These are phyloP conservation scores for Sardina pilchardus DNA, from an alignment of 2,113 vertebrate genomes.

Conservation along the genomic window DNA sequence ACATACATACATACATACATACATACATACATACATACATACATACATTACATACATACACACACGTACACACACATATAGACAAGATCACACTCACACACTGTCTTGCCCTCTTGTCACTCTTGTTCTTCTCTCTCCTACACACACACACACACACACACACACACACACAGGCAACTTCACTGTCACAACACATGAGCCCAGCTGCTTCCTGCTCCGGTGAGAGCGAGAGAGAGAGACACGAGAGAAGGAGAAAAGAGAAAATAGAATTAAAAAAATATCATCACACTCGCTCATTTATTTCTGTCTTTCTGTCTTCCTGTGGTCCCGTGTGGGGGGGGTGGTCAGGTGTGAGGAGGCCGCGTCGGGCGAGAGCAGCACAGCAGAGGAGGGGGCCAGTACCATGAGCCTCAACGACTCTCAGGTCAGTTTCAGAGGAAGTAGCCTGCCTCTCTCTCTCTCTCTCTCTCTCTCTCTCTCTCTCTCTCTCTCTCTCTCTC, in stretches of 20 bases:
- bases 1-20: constrained; percentile 23
- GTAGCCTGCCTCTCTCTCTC: neutral
- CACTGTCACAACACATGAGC: constrained; percentile 14
- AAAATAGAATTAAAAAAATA: neutral
- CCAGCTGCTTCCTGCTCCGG: constrained; percentile 45
- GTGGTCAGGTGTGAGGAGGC: neutral
- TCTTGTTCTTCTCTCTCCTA: neutral
- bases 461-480: neutral
- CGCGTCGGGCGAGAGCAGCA: neutral
- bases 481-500: neutral
- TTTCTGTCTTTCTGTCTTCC: neutral
- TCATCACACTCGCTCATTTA: neutral
- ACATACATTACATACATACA: constrained; percentile 28
- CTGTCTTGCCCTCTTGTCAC: constrained; percentile 15
- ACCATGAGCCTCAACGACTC: too few species aligned
- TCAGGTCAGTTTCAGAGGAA: neutral
- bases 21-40: neutral
- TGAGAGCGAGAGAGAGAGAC: neutral
- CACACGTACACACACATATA: neutral
- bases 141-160: constrained; percentile 32
- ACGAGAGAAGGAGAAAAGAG: neutral
- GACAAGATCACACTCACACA: neutral
- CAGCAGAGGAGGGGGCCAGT: too few species aligned
- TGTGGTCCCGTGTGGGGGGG: neutral
- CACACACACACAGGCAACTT: constrained; percentile 21